phyloP scores from a whole-genome alignment of 2,888 invertebrate genomes.

The Tolmerus cingulatus region DNA sequence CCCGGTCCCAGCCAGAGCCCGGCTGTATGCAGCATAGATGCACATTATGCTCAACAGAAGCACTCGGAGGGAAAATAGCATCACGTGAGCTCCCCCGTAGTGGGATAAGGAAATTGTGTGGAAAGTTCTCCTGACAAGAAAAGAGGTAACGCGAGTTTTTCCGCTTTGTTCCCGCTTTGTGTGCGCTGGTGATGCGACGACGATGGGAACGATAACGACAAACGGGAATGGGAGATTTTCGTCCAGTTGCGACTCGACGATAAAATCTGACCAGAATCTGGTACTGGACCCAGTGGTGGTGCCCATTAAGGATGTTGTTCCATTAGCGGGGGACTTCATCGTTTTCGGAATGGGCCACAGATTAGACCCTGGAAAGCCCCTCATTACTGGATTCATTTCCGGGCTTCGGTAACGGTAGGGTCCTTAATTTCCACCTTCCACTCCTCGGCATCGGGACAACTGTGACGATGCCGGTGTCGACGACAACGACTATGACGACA shows the following conservation, averaged over 20 bases:
- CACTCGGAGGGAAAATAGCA: slow-evolving; percentile 45
- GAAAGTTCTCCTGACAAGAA: slow-evolving; percentile 39
- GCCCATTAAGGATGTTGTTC: not conserved
- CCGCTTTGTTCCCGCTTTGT: slow-evolving; percentile 21
- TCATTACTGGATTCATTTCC: not conserved
- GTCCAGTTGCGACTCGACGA: not conserved
- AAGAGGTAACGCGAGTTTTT: slow-evolving; percentile 30
- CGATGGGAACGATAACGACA: not conserved
- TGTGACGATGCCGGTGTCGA: too few species aligned
- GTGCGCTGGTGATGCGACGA: not conserved
- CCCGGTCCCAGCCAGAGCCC: slow-evolving; percentile 3
- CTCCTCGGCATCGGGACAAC: not conserved
- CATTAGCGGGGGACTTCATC: not conserved
- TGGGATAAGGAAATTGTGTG: slow-evolving; percentile 44
- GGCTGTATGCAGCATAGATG: slow-evolving; percentile 24
- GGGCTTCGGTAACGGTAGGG: not conserved
- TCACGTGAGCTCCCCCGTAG: slow-evolving; percentile 16
- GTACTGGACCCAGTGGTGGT: not conserved
- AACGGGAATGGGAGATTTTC: not conserved
- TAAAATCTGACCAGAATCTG: not conserved
- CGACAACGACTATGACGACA: not conserved
- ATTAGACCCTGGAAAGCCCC: not conserved
- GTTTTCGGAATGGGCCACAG: not conserved
- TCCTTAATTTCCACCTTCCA: not conserved
- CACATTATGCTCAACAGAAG: slow-evolving; percentile 40